Conservation (phyloP, 2,888 invertebrate genomes). For the Cantharis rufa region DNA sequence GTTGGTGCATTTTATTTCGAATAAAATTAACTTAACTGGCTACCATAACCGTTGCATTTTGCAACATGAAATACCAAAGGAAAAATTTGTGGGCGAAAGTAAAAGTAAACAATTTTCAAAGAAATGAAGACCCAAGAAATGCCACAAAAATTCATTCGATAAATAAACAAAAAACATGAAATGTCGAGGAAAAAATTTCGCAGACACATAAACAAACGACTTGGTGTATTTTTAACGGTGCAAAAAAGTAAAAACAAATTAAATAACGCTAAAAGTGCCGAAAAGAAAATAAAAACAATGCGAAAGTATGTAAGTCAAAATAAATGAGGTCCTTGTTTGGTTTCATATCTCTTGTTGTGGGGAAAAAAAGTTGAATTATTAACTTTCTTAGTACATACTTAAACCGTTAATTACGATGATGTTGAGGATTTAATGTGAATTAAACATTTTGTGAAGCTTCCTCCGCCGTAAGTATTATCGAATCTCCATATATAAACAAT, state of each 20-base stretch:
- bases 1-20: neutral
- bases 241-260: neutral
- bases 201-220: neutral
- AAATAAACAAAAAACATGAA: neutral
- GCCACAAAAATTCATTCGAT: neutral
- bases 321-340: neutral
- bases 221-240: neutral
- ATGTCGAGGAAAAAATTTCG: neutral
- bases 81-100: neutral
- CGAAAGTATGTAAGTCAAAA: neutral
- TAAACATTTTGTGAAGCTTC: neutral
- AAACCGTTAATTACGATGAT: neutral
- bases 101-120: neutral
- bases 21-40: neutral
- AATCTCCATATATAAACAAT: conserved; percentile 1
- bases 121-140: neutral
- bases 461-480: neutral
- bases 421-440: neutral
- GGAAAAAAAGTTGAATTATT: neutral
- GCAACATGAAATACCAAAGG: neutral
- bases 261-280: neutral
- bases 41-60: neutral
- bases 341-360: neutral
- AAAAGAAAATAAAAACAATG: neutral
- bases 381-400: neutral